Evolutionary conservation across 1,140 invertebrate genomes (phyloP), one percentile per base, ranked within the genome.

Genomic region (Phymorhynchus buccinoides): DNA sequence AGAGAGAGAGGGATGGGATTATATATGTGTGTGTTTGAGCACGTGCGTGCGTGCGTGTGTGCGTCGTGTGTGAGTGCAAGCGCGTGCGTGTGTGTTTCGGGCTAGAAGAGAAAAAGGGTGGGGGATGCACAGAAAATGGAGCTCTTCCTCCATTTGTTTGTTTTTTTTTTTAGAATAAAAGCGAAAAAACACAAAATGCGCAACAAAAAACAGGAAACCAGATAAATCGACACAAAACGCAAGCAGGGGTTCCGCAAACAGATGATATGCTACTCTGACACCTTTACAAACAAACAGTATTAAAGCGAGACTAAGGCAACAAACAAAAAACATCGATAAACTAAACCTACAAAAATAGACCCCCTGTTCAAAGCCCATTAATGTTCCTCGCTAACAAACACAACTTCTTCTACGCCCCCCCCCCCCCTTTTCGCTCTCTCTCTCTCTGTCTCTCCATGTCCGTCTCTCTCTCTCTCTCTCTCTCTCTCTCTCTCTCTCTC

Each of bases 181-280:
- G n/a, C 6, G 56, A 22, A 75, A 75, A 75, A 75, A 75, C 37
- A 41, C 73, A 75, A 75, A 41, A n/a, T n/a, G n/a, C 73, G 41
- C 4, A 62, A 62, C 68, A 32, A 71, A 71, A 71, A 37, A 71
- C 9, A 37, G 30, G 9, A 35, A 27, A 35, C 4, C 73, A 75
- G 22, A 9, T 2, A 75, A 62, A 4, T 22, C 12, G 14, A 62
- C 12, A 12, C 14, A 0, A 62, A 4, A 62, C 56, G 22, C 56
- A 62, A 27, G 56, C 12, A 62, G 48, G 1, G 6, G 37, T n/a
- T 16, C 35, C 68, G 68, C 68, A 71, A 71, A 75, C 18, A 22
- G 18, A 52, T n/a, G n/a, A n/a, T n/a, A n/a, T n/a, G 77, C 48
- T 79, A 79, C 52, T 56, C 30, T 41, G 73, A 79, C 77, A 48